These are phyloP conservation scores for Stenopsyche tienmushanensis DNA, from an alignment of 1,140 invertebrate genomes.

Conservation along the genomic window DNA sequence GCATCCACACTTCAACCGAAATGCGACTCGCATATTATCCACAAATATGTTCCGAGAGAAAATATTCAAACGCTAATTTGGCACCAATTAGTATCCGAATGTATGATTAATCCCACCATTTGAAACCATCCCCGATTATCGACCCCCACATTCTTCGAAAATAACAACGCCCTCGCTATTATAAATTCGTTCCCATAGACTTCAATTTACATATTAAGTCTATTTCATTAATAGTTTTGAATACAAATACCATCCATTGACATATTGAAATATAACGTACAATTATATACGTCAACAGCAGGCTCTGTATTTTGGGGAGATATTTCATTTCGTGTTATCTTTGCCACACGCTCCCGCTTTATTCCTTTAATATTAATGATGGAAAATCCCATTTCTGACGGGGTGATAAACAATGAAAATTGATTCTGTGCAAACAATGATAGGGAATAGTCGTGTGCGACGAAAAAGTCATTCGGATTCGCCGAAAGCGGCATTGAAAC, in stretches of 20 bases:
- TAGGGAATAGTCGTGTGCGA: not conserved
- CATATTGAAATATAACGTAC: constrained; percentile 34
- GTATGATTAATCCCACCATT: too few relatives aligned
- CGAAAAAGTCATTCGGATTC: not conserved
- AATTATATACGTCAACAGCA: constrained; percentile 33
- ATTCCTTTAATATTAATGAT: constrained; percentile 34
- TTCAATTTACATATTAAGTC: not conserved
- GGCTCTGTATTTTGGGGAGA: too few relatives aligned
- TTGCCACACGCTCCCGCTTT: not conserved
- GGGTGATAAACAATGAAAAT: constrained; percentile 13
- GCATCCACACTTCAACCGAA: too few relatives aligned
- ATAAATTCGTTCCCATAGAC: not conserved
- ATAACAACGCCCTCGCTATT: not conserved
- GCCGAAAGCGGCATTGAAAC: not conserved
- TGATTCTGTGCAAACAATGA: constrained; percentile 11
- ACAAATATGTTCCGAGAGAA: too few relatives aligned
- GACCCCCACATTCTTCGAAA: not conserved
- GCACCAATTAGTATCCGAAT: too few relatives aligned
- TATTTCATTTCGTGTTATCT: too few relatives aligned
- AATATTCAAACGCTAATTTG: too few relatives aligned
- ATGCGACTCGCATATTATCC: too few relatives aligned
- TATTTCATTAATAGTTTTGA: constrained; percentile 32
- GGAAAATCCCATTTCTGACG: constrained; percentile 7
- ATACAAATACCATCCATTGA: constrained; percentile 30
- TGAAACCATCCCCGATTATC: not conserved